These are phyloP conservation scores for Dasypus novemcinctus DNA, from an alignment of 2,113 vertebrate species.

Conservation along the genomic window DNA sequence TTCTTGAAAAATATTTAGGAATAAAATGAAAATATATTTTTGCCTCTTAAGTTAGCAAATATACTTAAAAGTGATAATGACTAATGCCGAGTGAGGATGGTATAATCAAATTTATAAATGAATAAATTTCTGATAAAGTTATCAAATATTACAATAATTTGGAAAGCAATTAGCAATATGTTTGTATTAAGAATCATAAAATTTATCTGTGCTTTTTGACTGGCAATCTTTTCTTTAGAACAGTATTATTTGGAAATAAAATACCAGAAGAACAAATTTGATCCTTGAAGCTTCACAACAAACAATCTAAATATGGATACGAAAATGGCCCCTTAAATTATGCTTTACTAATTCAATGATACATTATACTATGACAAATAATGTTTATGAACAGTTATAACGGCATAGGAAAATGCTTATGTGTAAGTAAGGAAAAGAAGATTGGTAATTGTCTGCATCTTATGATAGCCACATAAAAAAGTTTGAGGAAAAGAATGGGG, in stretches of 20 bases:
- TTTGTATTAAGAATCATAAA: background rate
- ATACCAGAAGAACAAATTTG: background rate
- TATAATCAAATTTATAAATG: slow-evolving; percentile 26
- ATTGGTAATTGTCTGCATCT: background rate
- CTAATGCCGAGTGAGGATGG: background rate
- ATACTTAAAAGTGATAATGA: background rate
- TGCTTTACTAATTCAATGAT: background rate
- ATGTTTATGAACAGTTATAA: background rate
- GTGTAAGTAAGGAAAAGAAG: background rate
- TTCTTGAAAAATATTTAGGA: background rate
- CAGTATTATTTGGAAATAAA: slow-evolving; percentile 27
- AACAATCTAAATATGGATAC: background rate
- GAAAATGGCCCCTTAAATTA: background rate
- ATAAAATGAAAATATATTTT: background rate
- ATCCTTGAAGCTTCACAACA: background rate
- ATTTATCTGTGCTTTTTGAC: background rate
- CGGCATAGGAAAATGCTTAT: background rate
- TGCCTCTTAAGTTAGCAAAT: background rate
- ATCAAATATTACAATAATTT: background rate
- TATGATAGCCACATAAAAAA: background rate
- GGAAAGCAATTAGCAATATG: background rate
- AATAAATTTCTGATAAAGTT: background rate
- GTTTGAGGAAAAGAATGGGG: background rate
- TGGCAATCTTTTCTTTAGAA: background rate
- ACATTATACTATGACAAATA: background rate